Evolutionary conservation across 1,140 invertebrate species (phyloP).

Genomic region (Procambarus clarkii): DNA sequence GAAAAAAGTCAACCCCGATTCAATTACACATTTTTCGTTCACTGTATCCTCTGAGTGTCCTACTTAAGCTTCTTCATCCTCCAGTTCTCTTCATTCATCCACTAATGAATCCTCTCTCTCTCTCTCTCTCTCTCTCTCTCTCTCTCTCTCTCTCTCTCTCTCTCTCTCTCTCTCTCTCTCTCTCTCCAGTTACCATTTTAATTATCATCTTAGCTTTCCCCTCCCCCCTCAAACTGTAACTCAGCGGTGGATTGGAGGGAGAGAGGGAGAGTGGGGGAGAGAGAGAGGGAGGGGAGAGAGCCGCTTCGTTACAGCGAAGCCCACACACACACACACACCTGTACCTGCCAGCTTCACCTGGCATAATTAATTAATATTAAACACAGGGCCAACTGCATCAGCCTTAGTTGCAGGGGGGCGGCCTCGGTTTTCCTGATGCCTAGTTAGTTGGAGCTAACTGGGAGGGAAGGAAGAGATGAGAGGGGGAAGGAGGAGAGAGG

Average conservation of each 20-base stretch:
- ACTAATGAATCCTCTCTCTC: neutral
- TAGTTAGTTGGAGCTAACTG: too few relatives aligned
- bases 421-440: neutral
- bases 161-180: slow-evolving; percentile 7
- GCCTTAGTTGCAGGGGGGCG: neutral
- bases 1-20: too few relatives aligned
- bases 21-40: too few relatives aligned
- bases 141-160: slow-evolving; percentile 8
- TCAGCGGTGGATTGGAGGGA: too few relatives aligned
- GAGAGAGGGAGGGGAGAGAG: too few relatives aligned
- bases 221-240: too few relatives aligned
- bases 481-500: neutral
- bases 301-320: neutral
- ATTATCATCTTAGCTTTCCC: too few relatives aligned
- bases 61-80: too few relatives aligned
- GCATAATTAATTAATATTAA: slow-evolving; percentile 28
- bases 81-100: too few relatives aligned
- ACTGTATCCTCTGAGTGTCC: too few relatives aligned
- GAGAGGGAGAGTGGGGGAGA: too few relatives aligned
- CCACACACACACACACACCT: neutral
- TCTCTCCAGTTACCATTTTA: neutral
- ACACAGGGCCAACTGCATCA: neutral
- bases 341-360: neutral
- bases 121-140: neutral
- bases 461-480: neutral